Conservation (phyloP, 2,888 invertebrate species). For the Hirtodrosophila confusa region DNA sequence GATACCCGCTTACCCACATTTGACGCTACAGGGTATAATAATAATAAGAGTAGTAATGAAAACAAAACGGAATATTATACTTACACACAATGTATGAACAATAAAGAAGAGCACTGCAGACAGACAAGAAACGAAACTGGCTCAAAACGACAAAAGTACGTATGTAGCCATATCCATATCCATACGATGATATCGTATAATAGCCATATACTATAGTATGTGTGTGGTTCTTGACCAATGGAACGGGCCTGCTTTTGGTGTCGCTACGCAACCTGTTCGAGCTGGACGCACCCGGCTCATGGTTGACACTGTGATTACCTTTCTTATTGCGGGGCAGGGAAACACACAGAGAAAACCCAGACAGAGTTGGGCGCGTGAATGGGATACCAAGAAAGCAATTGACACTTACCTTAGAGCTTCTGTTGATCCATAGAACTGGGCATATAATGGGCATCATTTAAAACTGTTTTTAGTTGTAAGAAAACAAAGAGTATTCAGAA, state of each 20-base stretch:
- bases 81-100: conserved; percentile 32
- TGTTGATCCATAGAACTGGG: too few relatives aligned
- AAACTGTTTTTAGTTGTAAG: too few relatives aligned
- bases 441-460: too few relatives aligned
- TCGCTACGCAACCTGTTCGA: conserved; percentile 63
- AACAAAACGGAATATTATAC: conserved; percentile 61
- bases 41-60: conserved; percentile 61
- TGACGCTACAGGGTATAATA: conserved; percentile 4
- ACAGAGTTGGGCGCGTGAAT: conserved; percentile 43
- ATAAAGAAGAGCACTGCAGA: conserved; percentile 29
- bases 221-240: conserved; percentile 45
- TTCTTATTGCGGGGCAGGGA: conserved; percentile 54
- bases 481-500: too few relatives aligned
- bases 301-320: conserved; percentile 75
- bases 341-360: conserved; percentile 11
- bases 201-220: conserved; percentile 10
- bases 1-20: too few relatives aligned
- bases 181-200: conserved; percentile 33
- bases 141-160: conserved; percentile 26
- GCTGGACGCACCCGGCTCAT: conserved; percentile 51
- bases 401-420: too few relatives aligned
- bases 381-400: too few relatives aligned
- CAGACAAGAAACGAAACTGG: conserved; percentile 52
- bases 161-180: not conserved
- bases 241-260: conserved; percentile 47